Evolutionary conservation across 1,140 invertebrate genomes (phyloP).

Genomic region (Macrocentrus cingulum): DNA sequence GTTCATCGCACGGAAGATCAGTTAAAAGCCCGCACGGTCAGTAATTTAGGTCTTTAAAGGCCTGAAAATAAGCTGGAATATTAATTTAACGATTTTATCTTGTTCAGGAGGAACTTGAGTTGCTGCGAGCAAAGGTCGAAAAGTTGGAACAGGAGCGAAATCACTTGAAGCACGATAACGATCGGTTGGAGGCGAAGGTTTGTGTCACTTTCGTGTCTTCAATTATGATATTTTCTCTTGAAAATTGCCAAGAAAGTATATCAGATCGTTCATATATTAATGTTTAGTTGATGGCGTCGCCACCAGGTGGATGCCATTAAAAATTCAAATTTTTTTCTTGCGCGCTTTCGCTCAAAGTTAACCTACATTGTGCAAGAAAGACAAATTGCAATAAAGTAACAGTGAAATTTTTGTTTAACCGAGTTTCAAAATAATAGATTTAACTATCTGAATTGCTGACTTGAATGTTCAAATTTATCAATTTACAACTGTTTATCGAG

Average conservation of each 20-base stretch:
- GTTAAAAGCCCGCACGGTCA: slow-evolving; percentile 74
- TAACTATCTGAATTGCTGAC: no score
- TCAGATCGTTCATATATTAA: no score
- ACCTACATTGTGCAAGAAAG: no score
- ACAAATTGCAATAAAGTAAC: no score
- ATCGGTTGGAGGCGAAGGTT: slow-evolving; percentile 88
- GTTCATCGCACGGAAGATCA: slow-evolving; percentile 92
- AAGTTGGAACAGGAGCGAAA: slow-evolving; percentile 83
- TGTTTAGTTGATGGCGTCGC: no score
- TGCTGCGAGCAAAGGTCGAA: slow-evolving; percentile 78
- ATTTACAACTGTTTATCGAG: background rate
- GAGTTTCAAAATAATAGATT: no score
- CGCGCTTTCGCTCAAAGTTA: background rate
- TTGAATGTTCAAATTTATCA: no score
- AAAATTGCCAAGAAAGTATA: no score
- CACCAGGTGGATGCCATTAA: slow-evolving; percentile 9
- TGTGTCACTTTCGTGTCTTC: slow-evolving; percentile 44
- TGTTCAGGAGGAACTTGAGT: slow-evolving; percentile 80
- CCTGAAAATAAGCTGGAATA: no score
- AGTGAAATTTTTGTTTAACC: no score
- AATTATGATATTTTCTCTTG: background rate
- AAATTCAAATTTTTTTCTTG: background rate
- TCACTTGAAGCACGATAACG: slow-evolving; percentile 83
- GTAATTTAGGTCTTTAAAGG: no score
- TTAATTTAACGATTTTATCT: slow-evolving; percentile 1